Percentiles rank a stretch among this genome's conserved stretches.
Evolutionary conservation across 2,113 vertebrate species (phyloP).

Genomic region (Tringa solitaria): DNA sequence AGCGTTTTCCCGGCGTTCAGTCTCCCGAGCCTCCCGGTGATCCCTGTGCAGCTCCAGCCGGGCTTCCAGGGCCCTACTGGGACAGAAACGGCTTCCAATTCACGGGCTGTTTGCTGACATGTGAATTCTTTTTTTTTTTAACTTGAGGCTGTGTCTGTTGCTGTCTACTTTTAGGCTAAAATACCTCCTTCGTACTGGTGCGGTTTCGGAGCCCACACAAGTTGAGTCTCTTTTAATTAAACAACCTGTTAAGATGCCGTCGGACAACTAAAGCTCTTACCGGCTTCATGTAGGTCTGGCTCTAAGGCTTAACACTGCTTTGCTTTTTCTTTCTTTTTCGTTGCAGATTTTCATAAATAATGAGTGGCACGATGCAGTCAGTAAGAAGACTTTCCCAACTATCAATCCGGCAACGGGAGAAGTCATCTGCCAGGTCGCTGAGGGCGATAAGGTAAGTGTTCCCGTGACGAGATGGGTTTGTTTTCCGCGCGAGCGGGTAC

Average conservation of each 20-base stretch:
- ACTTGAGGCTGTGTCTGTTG: background rate
- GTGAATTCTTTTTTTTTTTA: background rate
- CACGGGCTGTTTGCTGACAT: background rate
- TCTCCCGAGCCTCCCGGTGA: background rate
- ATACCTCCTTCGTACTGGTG: background rate
- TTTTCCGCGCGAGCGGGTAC: fast-evolving
- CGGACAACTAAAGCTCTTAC: background rate
- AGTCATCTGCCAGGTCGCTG: constrained; percentile 92
- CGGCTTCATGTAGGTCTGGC: background rate
- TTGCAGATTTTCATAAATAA: constrained; percentile 95
- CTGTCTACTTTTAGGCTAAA: background rate
- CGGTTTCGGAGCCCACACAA: background rate
- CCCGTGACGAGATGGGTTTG: background rate
- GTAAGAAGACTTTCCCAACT: constrained; percentile 88
- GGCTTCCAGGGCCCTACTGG: background rate
- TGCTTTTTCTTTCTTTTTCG: background rate
- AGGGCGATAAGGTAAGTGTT: constrained; percentile 83
- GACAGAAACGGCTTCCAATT: background rate
- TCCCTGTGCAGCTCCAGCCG: background rate
- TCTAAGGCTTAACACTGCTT: background rate
- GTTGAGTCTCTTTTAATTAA: background rate
- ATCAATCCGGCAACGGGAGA: constrained; percentile 91
- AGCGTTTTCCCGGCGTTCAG: background rate
- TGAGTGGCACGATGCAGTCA: constrained; percentile 88
- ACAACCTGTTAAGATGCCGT: background rate